These are phyloP conservation scores for Phaethon lepturus DNA, from an alignment of 2,113 vertebrate species.

Conservation along the genomic window DNA sequence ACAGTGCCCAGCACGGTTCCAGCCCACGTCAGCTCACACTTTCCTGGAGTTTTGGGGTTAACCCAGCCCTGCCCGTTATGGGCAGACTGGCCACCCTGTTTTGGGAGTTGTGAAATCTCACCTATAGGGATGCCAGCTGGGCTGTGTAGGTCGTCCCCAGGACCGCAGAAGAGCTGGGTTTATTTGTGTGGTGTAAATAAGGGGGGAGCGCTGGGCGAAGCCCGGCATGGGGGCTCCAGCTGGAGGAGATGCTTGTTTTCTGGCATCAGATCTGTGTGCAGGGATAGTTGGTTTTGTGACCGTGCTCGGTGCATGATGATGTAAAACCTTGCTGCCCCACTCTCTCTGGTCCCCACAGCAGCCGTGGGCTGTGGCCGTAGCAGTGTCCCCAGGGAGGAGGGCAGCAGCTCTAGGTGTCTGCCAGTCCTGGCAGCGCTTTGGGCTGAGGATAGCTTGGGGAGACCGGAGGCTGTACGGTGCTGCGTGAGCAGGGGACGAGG, in stretches of 20 bases:
- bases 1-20: accelerated
- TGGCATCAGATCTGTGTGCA: background rate
- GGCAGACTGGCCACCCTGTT: background rate
- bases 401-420: background rate
- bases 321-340: background rate
- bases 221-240: background rate
- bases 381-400: background rate
- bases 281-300: background rate
- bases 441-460: background rate
- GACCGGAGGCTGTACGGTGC: background rate
- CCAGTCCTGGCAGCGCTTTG: background rate
- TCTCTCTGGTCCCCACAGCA: background rate
- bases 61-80: background rate
- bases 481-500: background rate
- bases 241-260: background rate
- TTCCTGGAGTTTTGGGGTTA: background rate
- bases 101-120: background rate
- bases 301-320: background rate
- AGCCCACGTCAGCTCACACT: background rate
- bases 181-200: background rate
- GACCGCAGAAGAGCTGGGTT: background rate
- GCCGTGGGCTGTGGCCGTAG: accelerated
- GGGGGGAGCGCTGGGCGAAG: background rate
- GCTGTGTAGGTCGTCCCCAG: background rate
- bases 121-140: background rate